Evolutionary conservation across 1,140 invertebrate genomes (phyloP), one percentile per base, ranked within the genome.

Genomic region (Aphidius ervi): DNA sequence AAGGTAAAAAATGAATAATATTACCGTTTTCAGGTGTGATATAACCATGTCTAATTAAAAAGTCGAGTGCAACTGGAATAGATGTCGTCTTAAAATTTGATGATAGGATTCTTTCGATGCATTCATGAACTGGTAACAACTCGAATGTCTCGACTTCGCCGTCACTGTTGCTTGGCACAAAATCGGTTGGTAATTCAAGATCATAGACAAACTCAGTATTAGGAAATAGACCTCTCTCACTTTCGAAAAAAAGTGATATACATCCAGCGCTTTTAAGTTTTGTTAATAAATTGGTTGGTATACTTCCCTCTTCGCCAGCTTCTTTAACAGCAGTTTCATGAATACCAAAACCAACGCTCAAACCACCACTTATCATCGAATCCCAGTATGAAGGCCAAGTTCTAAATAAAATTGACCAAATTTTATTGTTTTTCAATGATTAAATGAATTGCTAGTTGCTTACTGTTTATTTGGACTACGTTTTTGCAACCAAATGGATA

Each of bases 151-250:
- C 90, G 6, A 97, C 94, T 81, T 97, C 95, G 50, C 94, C 94
- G 80, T 97, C 95, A 60, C 89, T 86, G 75, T 96, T 96, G 62
- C 86, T 85, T 10, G 95, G 95, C 55, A 87, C 79, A 82, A 97
- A 98, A 72, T 95, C 91, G 20, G 85, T 69, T 9, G 95, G 94
- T 56, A 97, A 78, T 80, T 96, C 92, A 63, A 97, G 82, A 77
- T 97, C 95, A 79, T 90, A 97, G n/a, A 96, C 88, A 81, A 95
- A 97, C 76, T 96, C 91, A 10, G 92, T 94, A 72, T 97, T 96
- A 20, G 94, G 94, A 71, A 94, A 95, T 31, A 98, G 77, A 1
- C 95, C 95, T 69, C 91, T 83, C 74, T 95, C 92, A 74, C 92
- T 94, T 80, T 95, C 92, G 75, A 92, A 95, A 72, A 91, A 94